Percentiles rank a stretch among this genome's conserved stretches.
These are phyloP conservation scores for Amiota communis DNA, from an alignment of 2,888 invertebrate genomes.

Conservation along the genomic window DNA sequence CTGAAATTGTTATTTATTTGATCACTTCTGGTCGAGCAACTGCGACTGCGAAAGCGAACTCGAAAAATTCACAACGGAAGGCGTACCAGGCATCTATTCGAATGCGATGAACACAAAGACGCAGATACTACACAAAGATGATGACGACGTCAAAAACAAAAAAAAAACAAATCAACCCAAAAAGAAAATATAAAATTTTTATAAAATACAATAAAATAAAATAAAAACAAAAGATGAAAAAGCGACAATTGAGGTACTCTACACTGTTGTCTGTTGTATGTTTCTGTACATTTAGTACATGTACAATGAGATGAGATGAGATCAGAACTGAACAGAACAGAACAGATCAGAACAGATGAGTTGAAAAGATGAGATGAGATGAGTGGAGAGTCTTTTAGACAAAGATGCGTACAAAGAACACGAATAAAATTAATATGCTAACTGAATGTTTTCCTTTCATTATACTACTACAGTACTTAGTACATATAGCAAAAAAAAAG, in stretches of 20 bases:
- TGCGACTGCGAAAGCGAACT: constrained; percentile 45
- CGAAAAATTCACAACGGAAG: constrained; percentile 54
- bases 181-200: background rate
- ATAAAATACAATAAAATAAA: too few species aligned
- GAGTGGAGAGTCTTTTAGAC: constrained; percentile 37
- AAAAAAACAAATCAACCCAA: constrained; percentile 28
- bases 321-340: too few species aligned
- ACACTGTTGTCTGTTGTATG: too few species aligned
- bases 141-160: constrained; percentile 32
- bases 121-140: constrained; percentile 36
- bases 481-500: constrained; percentile 12
- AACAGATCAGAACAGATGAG: too few species aligned
- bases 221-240: constrained; percentile 22
- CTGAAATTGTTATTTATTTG: constrained; percentile 37
- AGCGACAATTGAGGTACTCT: constrained; percentile 27
- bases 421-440: constrained; percentile 19
- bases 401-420: constrained; percentile 3
- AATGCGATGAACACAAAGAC: background rate
- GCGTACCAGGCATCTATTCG: constrained; percentile 42
- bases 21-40: constrained; percentile 50
- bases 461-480: background rate
- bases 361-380: constrained; percentile 55
- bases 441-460: constrained; percentile 2
- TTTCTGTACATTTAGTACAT: too few species aligned
- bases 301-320: too few species aligned